Evolutionary conservation across 2,113 vertebrate species (phyloP), one percentile per base, ranked within the genome.

Genomic region (Tetrax tetrax): DNA sequence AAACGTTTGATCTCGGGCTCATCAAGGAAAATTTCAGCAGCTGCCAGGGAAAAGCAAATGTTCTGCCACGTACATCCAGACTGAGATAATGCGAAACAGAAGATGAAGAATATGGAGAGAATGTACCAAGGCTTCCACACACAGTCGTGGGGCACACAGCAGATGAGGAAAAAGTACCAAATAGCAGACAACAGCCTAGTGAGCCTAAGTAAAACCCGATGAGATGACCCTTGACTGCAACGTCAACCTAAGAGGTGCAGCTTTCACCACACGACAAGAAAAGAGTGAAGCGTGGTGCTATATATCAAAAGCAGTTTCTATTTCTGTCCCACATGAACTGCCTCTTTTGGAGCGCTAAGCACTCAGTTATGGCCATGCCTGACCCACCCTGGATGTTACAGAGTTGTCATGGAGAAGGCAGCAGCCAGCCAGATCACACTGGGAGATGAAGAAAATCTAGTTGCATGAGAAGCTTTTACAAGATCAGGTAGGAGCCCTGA

Each of bases 21-120:
- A 66, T 91, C 94, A 83, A 93, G 90, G 85, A 93, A 95, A 96
- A 82, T 41, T 95, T 91, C 57, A 95, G 89, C 78, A 87, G 94
- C 89, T 96, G 95, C 91, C 89, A 95, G 85, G 35, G 80, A 94
- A 96, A 93, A 96, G 69, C 84, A 94, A 97, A 97, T 87, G 91
- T 83, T 89, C 89, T 89, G 65, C 94, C 94, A 96, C 45, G 50
- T 96, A 96, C 81, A 87, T 90, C 70, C 83, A 95, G 90, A 51
- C 66, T 59, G 66, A 96, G 80, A 93, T 94, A 97, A 97, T 94
- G 90, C 0, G 1, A 96, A 97, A 95, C 95, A 97, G 96, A 94
- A 93, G 83, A 87, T 38, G 83, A 96, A 93, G 92, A 89, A 76
- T 51, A 90, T 4, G 0, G 86, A 95, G 87, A 79, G 53, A 69